Evolutionary conservation across 2,888 invertebrate species (phyloP).

Genomic region (Abscondita cerata): DNA sequence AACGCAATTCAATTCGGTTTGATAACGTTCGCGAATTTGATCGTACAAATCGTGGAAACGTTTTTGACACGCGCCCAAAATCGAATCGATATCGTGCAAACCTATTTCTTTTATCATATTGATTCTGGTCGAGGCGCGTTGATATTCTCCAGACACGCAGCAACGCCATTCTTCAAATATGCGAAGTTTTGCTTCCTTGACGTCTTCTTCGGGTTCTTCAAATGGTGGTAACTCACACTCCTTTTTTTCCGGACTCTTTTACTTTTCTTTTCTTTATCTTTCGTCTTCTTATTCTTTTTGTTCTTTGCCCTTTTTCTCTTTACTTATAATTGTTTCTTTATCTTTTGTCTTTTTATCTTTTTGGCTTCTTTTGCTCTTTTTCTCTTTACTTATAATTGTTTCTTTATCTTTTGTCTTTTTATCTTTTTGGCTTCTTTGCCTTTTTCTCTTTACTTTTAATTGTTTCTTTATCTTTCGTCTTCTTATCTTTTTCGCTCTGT

Average conservation of each 20-base stretch:
- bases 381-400: too few species aligned
- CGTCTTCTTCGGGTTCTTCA: slow-evolving; percentile 37
- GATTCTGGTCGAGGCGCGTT: slow-evolving; percentile 60
- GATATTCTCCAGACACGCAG: slow-evolving; percentile 65
- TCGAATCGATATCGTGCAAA: slow-evolving; percentile 59
- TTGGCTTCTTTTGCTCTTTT: not conserved
- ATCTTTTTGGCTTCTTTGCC: not conserved
- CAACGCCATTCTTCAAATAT: slow-evolving; percentile 66
- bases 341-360: slow-evolving; percentile 13
- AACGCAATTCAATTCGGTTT: slow-evolving; percentile 56
- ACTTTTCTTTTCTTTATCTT: not conserved
- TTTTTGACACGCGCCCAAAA: slow-evolving; percentile 59
- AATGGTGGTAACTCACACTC: slow-evolving; percentile 30
- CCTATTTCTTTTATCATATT: slow-evolving; percentile 60
- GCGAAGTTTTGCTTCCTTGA: slow-evolving; percentile 53
- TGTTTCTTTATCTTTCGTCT: slow-evolving; percentile 6
- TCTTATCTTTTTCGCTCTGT: slow-evolving; percentile 32
- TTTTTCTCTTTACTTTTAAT: slow-evolving; percentile 21
- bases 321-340: not conserved
- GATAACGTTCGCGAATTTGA: slow-evolving; percentile 56
- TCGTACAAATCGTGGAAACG: slow-evolving; percentile 63
- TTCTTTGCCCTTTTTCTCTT: not conserved
- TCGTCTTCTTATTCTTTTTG: slow-evolving; percentile 6
- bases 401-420: not conserved
- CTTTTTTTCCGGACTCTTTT: too few species aligned